phyloP scores from a whole-genome alignment of 2,113 vertebrate genomes.

The Aphyosemion australe region DNA sequence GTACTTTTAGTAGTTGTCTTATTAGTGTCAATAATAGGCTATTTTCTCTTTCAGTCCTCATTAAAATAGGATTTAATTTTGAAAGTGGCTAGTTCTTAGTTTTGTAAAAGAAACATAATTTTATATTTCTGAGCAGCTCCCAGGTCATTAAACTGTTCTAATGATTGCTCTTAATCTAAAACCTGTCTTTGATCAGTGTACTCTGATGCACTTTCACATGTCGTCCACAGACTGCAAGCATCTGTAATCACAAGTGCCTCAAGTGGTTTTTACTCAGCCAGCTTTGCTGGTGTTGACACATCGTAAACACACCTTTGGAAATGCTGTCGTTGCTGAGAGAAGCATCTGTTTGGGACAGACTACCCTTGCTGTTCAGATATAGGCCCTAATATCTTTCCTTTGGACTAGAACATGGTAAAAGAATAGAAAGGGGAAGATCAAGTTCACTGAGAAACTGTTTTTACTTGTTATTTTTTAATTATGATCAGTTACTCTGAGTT shows the following conservation, averaged over 20 bases:
- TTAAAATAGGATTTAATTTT: too few species aligned
- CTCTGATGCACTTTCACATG: neutral
- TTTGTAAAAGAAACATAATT: neutral
- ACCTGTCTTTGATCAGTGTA: too few species aligned
- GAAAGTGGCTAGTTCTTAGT: neutral
- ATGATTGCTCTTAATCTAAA: neutral
- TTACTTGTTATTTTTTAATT: too few species aligned
- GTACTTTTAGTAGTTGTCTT: too few species aligned
- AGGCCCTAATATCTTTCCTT: neutral
- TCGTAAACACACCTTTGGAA: neutral
- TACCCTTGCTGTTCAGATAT: neutral
- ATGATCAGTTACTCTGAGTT: too few species aligned
- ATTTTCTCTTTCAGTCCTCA: too few species aligned
- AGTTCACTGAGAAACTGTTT: too few species aligned
- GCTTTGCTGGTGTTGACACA: neutral
- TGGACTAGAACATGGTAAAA: neutral
- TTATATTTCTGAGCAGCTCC: slow-evolving; percentile 35
- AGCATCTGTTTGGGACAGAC: neutral
- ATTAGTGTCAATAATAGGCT: too few species aligned
- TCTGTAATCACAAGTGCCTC: neutral
- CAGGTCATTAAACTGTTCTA: neutral
- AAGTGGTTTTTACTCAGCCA: neutral
- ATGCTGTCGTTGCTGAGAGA: neutral
- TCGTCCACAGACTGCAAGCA: neutral
- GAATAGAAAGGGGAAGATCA: neutral